Percentiles rank a stretch among this genome's conserved stretches.
These are phyloP conservation scores for Syrmaticus mikado DNA, from an alignment of 2,113 vertebrate species.

Conservation along the genomic window DNA sequence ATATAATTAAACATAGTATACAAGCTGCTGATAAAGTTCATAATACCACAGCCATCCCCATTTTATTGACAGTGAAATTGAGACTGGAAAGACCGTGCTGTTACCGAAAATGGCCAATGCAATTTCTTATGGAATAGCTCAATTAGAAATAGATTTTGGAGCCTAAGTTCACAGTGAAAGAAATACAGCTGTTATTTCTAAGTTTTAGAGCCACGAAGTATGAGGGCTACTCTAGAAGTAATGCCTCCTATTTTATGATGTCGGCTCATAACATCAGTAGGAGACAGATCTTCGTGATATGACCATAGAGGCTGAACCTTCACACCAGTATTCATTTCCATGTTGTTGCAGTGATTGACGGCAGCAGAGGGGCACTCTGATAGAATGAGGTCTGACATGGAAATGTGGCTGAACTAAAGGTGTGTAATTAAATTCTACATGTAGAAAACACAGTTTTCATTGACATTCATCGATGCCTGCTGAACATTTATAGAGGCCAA, in stretches of 20 bases:
- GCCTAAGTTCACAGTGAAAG: neutral
- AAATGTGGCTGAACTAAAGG: neutral
- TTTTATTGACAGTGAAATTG: neutral
- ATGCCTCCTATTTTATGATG: neutral
- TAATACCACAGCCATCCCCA: neutral
- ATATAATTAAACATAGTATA: slow-evolving; percentile 43
- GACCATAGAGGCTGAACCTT: neutral
- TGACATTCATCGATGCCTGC: neutral
- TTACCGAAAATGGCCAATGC: neutral
- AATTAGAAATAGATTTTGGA: neutral
- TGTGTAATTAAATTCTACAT: neutral
- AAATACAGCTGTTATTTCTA: neutral
- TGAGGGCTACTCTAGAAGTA: neutral
- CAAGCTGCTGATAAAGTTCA: neutral
- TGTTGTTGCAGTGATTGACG: neutral
- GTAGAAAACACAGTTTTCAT: neutral
- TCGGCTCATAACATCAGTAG: neutral
- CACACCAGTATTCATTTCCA: neutral
- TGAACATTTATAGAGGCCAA: neutral
- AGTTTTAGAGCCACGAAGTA: neutral
- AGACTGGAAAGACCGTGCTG: neutral
- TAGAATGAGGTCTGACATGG: neutral
- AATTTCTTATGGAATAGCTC: neutral
- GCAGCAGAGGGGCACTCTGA: neutral
- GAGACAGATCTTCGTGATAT: neutral